Evolutionary conservation across 37 sponge, comb jelly and placozoan genomes (phyloP).

Genomic region (Axinella damicornis): DNA sequence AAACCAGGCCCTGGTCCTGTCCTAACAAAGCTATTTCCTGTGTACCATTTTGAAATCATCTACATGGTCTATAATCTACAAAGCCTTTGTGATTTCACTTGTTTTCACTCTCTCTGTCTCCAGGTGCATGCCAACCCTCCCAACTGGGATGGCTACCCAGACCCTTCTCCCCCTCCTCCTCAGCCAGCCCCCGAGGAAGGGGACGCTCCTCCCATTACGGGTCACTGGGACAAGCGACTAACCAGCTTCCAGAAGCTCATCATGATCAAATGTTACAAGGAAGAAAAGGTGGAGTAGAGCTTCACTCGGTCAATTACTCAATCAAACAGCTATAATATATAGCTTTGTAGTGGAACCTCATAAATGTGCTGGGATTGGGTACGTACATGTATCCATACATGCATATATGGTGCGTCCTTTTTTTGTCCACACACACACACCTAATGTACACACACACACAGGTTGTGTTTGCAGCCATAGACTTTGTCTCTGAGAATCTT

Average conservation of each 20-base stretch:
- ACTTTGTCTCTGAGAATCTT: constrained; percentile 92
- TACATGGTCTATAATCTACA: no score
- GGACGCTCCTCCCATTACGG: constrained; percentile 38
- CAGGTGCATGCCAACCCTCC: constrained; percentile 79
- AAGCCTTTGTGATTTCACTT: no score
- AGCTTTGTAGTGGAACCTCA: not conserved
- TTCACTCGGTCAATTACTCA: no score
- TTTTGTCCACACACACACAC: not conserved
- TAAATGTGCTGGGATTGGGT: not conserved
- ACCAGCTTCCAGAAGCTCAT: constrained; percentile 91
- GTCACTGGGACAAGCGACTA: constrained; percentile 93
- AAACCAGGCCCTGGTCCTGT: no score
- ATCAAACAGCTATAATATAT: not conserved
- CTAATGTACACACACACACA: constrained; percentile 24
- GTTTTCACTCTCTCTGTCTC: no score
- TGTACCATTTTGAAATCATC: no score
- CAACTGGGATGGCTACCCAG: constrained; percentile 70
- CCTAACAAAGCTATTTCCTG: no score
- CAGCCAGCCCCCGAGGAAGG: constrained; percentile 15
- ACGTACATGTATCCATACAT: not conserved
- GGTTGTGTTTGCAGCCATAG: constrained; percentile 82
- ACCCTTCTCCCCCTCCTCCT: constrained; percentile 28
- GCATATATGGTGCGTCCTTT: no score
- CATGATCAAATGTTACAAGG: constrained; percentile 88
- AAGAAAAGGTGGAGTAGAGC: constrained; percentile 88